These are phyloP conservation scores for Ochlodes sylvanus DNA, from an alignment of 2,888 invertebrate genomes.

Conservation along the genomic window DNA sequence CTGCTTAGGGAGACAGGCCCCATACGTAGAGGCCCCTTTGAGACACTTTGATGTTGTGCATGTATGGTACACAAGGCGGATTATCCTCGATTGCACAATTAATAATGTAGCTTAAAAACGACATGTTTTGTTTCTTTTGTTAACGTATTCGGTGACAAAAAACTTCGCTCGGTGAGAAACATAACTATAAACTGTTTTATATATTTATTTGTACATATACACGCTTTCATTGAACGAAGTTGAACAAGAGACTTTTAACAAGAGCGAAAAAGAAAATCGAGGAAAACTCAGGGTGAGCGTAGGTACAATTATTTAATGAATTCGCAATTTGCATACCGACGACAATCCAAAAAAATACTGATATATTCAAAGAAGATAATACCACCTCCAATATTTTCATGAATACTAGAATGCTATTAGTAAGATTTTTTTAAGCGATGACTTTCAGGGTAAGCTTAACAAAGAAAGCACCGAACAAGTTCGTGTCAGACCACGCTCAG, in stretches of 20 bases:
- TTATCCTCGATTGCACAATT: too few relatives aligned
- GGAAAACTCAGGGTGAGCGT: constrained; percentile 65
- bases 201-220: constrained; percentile 57
- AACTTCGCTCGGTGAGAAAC: too few relatives aligned
- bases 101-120: background rate
- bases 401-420: too few relatives aligned
- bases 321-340: constrained; percentile 80
- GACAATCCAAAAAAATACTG: constrained; percentile 62
- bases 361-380: constrained; percentile 41
- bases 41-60: too few relatives aligned
- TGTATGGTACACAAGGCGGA: too few relatives aligned
- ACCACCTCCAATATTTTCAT: background rate
- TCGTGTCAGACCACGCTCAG: too few relatives aligned
- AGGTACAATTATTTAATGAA: constrained; percentile 77
- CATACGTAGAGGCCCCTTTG: too few relatives aligned
- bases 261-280: constrained; percentile 59
- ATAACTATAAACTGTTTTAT: constrained; percentile 43
- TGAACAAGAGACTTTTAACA: constrained; percentile 71
- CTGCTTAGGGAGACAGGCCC: too few relatives aligned
- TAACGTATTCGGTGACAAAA: constrained; percentile 9
- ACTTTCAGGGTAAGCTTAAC: too few relatives aligned
- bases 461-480: too few relatives aligned
- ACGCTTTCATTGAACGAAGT: constrained; percentile 59
- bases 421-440: too few relatives aligned
- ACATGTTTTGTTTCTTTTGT: background rate